A percentile compares a stretch with the other conserved stretches of the same genome.
Conservation (phyloP, 1,140 invertebrate species). For the Papilio dardanus region DNA sequence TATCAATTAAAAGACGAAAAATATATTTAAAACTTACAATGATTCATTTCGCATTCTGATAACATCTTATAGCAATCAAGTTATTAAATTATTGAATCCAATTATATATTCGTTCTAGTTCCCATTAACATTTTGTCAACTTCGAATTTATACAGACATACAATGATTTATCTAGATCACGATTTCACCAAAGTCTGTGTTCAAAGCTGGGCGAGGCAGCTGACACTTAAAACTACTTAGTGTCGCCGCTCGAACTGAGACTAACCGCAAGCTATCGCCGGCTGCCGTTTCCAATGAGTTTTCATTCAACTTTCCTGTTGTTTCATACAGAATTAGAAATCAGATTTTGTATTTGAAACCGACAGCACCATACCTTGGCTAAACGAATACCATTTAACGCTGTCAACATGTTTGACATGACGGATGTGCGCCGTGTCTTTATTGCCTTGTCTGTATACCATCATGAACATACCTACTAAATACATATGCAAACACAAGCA, state of each 20-base stretch:
- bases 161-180: slow-evolving; percentile 7
- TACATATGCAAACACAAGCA: neutral
- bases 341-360: slow-evolving; percentile 14
- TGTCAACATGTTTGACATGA: slow-evolving; percentile 10
- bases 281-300: slow-evolving; percentile 24
- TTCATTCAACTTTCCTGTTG: slow-evolving; percentile 31
- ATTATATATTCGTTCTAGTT: neutral
- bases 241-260: slow-evolving; percentile 8
- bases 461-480: neutral
- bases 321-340: slow-evolving; percentile 20
- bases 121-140: neutral
- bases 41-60: neutral
- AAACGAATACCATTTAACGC: slow-evolving; percentile 1
- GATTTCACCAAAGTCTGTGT: slow-evolving; percentile 18
- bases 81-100: neutral
- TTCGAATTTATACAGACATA: neutral
- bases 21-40: neutral
- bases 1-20: no score
- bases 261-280: slow-evolving; percentile 28
- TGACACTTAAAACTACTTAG: slow-evolving; percentile 35
- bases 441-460: neutral
- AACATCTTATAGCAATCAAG: no score
- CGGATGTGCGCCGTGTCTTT: slow-evolving; percentile 12
- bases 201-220: neutral
- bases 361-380: neutral